Conservation (phyloP, 2,888 invertebrate genomes). For the Hirtodrosophila histrioides region DNA sequence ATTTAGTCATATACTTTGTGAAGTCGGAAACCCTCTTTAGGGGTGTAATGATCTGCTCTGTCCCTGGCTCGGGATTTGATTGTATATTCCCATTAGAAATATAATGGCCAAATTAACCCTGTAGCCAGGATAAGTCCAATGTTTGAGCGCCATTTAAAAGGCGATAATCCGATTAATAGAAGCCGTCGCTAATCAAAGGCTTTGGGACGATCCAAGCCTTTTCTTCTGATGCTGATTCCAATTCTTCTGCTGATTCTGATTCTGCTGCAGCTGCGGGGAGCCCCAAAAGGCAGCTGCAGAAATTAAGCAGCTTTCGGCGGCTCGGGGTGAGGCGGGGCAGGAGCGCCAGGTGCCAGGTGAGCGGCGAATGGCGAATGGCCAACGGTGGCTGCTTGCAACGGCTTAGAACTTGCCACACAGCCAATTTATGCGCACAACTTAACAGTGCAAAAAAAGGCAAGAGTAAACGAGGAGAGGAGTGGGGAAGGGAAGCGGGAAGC, state of each 20-base stretch:
- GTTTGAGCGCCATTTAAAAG: too few relatives aligned
- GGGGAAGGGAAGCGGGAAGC: neutral
- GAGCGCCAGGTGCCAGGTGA: neutral
- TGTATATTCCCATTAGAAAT: too few relatives aligned
- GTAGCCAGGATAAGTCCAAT: too few relatives aligned
- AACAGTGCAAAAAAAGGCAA: constrained; percentile 31
- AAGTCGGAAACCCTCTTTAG: too few relatives aligned
- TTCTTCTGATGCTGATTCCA: too few relatives aligned
- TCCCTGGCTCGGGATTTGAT: too few relatives aligned
- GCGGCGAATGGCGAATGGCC: constrained; percentile 5
- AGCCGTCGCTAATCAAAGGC: constrained; percentile 2
- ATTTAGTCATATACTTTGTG: too few relatives aligned
- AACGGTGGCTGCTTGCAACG: constrained; percentile 1
- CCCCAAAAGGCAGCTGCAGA: constrained; percentile 7
- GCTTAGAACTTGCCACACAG: constrained; percentile 38
- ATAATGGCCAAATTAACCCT: too few relatives aligned
- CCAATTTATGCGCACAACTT: constrained; percentile 73
- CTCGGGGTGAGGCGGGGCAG: neutral
- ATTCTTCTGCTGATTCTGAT: constrained; percentile 3
- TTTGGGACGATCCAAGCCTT: too few relatives aligned
- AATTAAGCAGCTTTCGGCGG: constrained; percentile 13
- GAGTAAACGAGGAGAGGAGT: neutral
- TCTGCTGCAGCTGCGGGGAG: neutral
- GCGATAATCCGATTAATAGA: neutral
- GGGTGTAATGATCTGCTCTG: too few relatives aligned